Conservation (phyloP, 2,888 invertebrate species). For the Actias luna region DNA sequence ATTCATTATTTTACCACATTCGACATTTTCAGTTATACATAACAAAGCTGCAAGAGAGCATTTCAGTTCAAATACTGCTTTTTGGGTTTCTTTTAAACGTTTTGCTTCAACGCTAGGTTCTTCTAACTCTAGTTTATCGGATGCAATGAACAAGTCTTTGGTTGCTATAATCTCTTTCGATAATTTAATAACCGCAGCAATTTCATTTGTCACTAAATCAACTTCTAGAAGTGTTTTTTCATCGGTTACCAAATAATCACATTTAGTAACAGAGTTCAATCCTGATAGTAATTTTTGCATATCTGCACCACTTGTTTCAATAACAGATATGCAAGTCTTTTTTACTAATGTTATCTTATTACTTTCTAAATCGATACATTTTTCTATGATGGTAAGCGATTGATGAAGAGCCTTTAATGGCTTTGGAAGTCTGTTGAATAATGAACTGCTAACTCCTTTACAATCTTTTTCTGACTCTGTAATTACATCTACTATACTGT, state of each 20-base stretch:
- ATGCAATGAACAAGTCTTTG: constrained; percentile 56
- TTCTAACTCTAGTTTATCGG: constrained; percentile 55
- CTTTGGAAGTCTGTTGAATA: constrained; percentile 80
- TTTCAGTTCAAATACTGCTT: constrained; percentile 65
- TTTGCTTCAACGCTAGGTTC: constrained; percentile 55
- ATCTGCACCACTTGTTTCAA: constrained; percentile 82
- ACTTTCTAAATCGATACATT: constrained; percentile 85
- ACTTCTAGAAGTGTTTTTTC: constrained; percentile 66
- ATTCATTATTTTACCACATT: constrained; percentile 44
- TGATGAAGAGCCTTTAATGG: constrained; percentile 85
- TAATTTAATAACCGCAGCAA: constrained; percentile 73
- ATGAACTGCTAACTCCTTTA: constrained; percentile 68
- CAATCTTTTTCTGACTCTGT: constrained; percentile 66
- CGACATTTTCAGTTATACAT: constrained; percentile 57
- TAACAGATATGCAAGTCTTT: constrained; percentile 84
- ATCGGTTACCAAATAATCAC: constrained; percentile 65
- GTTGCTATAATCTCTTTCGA: constrained; percentile 80
- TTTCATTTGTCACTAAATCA: constrained; percentile 71
- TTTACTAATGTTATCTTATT: constrained; percentile 85
- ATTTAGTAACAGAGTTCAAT: constrained; percentile 64
- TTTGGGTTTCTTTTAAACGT: constrained; percentile 68
- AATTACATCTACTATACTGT: constrained; percentile 80
- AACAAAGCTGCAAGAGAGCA: constrained; percentile 61
- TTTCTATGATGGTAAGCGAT: constrained; percentile 84
- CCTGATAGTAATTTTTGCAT: constrained; percentile 79